These are phyloP conservation scores for Planococcus citri DNA, from an alignment of 1,140 invertebrate genomes.

Conservation along the genomic window DNA sequence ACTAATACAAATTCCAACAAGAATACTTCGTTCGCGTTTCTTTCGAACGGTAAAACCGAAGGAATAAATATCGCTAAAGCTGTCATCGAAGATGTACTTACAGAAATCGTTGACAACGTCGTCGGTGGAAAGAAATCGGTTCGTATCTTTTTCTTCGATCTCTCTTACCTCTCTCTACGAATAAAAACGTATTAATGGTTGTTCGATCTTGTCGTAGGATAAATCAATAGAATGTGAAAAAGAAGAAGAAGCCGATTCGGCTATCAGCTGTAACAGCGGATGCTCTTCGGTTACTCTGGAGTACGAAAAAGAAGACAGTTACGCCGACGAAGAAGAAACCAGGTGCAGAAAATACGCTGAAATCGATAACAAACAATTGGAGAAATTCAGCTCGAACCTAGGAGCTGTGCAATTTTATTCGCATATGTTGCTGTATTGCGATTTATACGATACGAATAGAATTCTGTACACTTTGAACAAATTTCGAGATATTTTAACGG, in stretches of 20 bases:
- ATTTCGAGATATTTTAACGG: conserved; percentile 56
- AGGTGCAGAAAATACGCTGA: background rate
- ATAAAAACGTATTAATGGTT: no score
- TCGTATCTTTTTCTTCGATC: background rate
- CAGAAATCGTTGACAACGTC: conserved; percentile 42
- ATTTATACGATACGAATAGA: conserved; percentile 63
- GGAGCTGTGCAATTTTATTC: conserved; percentile 49
- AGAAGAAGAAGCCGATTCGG: conserved; percentile 7
- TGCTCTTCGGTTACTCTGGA: conserved; percentile 5
- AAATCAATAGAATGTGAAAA: background rate
- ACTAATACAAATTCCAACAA: conserved; percentile 22
- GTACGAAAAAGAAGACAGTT: background rate
- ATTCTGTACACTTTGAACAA: conserved; percentile 66
- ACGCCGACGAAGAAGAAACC: background rate
- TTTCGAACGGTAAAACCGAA: background rate
- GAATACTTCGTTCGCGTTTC: conserved; percentile 25
- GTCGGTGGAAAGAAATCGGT: conserved; percentile 19
- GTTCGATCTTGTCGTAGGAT: background rate
- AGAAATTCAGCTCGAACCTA: background rate
- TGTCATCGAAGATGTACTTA: conserved; percentile 42
- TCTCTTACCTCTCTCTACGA: no score
- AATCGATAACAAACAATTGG: background rate
- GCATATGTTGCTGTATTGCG: conserved; percentile 68
- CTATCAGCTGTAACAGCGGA: background rate
- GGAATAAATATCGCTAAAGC: background rate